Conservation (phyloP, 2,113 vertebrate genomes). For the Rhagologus leucostigma region DNA sequence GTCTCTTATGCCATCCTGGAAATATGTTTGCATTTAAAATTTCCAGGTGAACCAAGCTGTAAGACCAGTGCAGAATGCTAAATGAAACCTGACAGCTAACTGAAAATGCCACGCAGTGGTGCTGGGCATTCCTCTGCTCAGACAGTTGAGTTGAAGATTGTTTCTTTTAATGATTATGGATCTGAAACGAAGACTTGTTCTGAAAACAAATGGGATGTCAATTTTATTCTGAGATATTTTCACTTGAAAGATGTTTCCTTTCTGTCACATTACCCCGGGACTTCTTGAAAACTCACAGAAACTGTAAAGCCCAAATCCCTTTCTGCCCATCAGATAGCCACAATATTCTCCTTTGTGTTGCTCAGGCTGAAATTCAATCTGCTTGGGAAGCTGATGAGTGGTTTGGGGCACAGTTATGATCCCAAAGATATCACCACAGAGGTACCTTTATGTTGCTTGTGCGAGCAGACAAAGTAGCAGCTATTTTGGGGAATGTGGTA, state of each 20-base stretch:
- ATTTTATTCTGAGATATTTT: background rate
- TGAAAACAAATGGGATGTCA: background rate
- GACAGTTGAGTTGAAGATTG: background rate
- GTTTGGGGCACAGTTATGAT: background rate
- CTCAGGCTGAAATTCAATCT: background rate
- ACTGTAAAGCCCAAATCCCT: background rate
- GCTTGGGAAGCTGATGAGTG: background rate
- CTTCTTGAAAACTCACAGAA: background rate
- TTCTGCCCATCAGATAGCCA: background rate
- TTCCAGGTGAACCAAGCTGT: background rate
- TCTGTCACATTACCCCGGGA: background rate
- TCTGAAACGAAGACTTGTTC: background rate
- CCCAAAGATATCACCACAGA: background rate
- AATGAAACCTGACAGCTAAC: background rate
- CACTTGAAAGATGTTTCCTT: background rate
- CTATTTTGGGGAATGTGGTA: background rate
- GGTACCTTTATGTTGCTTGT: background rate
- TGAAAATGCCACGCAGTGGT: background rate
- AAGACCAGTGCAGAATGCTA: background rate
- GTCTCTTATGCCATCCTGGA: background rate
- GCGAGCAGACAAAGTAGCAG: background rate
- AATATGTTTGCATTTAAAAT: constrained; percentile 45
- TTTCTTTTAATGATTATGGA: background rate
- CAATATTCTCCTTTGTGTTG: background rate
- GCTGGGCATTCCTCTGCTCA: background rate